Percentiles rank a stretch among this genome's conserved stretches.
These are phyloP conservation scores for Epistrophe eligans DNA, from an alignment of 2,888 invertebrate genomes.

Conservation along the genomic window DNA sequence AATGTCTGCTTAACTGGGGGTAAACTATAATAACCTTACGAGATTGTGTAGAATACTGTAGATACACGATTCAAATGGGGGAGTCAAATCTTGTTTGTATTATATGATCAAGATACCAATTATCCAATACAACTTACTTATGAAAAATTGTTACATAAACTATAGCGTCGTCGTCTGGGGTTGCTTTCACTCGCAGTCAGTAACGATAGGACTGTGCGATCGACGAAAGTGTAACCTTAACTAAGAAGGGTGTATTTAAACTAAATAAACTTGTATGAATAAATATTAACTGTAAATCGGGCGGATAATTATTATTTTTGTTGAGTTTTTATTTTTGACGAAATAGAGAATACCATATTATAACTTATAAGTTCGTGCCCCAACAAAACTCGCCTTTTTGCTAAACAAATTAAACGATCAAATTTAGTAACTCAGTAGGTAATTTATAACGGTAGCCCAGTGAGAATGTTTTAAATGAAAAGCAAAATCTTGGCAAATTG, in stretches of 20 bases:
- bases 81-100: constrained; percentile 52
- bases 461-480: constrained; percentile 38
- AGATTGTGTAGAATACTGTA: background rate
- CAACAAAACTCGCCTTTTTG: background rate
- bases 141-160: constrained; percentile 55
- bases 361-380: constrained; percentile 3
- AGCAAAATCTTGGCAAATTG: background rate
- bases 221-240: background rate
- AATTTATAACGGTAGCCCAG: constrained; percentile 72
- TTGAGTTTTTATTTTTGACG: constrained; percentile 39
- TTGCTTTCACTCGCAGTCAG: constrained; percentile 1
- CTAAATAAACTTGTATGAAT: constrained; percentile 18
- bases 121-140: constrained; percentile 73
- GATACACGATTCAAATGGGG: constrained; percentile 45
- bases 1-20: background rate
- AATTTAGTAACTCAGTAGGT: constrained; percentile 77
- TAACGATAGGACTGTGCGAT: background rate
- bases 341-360: background rate
- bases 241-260: constrained; percentile 37
- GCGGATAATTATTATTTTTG: background rate
- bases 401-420: constrained; percentile 76
- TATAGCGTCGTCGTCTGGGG: constrained; percentile 22
- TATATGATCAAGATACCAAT: constrained; percentile 69
- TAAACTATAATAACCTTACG: background rate
- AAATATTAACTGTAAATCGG: constrained; percentile 45